Evolutionary conservation across 64 coral and sea anemone genomes (phyloP), one percentile per base, ranked within the genome.

Genomic region (Montipora sp.): DNA sequence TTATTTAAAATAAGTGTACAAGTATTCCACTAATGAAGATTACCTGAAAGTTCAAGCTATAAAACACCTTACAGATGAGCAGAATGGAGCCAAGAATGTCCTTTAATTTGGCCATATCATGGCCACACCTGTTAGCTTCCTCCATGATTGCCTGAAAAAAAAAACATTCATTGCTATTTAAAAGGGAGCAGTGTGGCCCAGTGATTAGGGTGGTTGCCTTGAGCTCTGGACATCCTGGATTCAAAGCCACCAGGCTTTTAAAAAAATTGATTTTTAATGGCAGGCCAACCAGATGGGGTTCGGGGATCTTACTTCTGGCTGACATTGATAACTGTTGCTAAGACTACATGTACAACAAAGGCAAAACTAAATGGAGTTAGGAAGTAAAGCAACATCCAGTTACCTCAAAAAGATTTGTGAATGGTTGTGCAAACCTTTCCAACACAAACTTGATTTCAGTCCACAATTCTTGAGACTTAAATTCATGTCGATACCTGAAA

Each of bases 11-110:
- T 36, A 36, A 36, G 36, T 36, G 36, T 36, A 36, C 36, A 36
- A 36, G 36, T 36, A 36, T 36, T 36, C 2, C 0, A 36, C 36
- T 36, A 36, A 36, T 36, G 36, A 36, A 36, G 36, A 36, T 88
- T 15, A 96, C 95, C 95, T 98, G 96, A 48, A 98, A 98, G 66
- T 98, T 98, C 27, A 98, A 87, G 59, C 96, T 98, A 84, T 98
- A 98, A 74, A 98, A 98, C 11, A 98, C 89, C 74, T 98, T 98
- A 63, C 96, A 98, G 36, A 98, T 98, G 18, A 98, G 71, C 71
- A 98, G 68, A 77, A 98, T 98, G 19, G 96, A 98, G 47, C 93
- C 84, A 73, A 98, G 95, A 51, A 98, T 95, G 7, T 95, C 89
- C 92, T 98, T 94, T 73, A 98, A 74, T 58, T 92, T 95, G 15